Evolutionary conservation across 2,113 vertebrate species (phyloP).

Genomic region (Mobula birostris): DNA sequence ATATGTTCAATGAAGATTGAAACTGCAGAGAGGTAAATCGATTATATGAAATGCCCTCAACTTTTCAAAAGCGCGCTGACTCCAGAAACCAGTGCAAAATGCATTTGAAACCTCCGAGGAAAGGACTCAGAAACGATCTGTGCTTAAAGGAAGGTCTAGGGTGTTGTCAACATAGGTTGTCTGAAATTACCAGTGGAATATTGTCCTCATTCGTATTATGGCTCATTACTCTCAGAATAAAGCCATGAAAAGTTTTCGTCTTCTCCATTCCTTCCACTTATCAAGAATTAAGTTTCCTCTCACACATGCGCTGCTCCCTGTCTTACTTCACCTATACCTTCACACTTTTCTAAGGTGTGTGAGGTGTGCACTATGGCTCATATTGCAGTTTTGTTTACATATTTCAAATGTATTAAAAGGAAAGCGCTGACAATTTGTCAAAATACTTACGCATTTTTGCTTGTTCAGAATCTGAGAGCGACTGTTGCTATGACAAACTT

Average conservation of each 20-base stretch:
- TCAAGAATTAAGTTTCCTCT: background rate
- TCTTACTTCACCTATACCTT: background rate
- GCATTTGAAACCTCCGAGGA: no score
- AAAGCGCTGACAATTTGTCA: background rate
- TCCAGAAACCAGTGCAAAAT: background rate
- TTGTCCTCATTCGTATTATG: background rate
- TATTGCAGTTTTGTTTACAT: background rate
- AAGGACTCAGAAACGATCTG: no score
- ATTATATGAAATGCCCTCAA: background rate
- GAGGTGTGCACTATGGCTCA: background rate
- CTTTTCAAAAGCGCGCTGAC: no score
- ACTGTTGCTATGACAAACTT: background rate
- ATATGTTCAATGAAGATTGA: background rate
- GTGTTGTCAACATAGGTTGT: no score
- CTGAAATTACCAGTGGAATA: background rate
- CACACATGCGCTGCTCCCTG: background rate
- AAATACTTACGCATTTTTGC: background rate
- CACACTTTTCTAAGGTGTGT: background rate
- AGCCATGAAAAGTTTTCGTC: background rate
- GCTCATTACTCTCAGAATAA: background rate
- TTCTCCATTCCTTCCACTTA: background rate
- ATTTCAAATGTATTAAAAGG: background rate
- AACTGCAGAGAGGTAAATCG: background rate
- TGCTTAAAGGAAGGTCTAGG: no score
- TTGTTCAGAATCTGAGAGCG: background rate